Conservation (phyloP, 2,113 vertebrate species). For the Raja brachyura region DNA sequence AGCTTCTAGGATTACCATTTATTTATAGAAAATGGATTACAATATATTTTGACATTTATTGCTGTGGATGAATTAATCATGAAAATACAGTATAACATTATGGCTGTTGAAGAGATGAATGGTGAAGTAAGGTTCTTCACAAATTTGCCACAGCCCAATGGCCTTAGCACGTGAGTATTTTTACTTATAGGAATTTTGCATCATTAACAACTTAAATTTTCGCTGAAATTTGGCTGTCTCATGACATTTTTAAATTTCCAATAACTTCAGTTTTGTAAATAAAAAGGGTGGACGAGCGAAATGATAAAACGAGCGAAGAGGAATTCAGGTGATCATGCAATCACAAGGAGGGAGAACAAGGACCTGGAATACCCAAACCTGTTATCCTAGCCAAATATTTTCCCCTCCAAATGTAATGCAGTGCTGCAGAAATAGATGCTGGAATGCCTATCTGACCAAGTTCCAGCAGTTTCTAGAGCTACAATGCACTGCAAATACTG, state of each 20-base stretch:
- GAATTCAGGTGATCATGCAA: background rate
- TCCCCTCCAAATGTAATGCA: background rate
- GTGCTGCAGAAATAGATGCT: background rate
- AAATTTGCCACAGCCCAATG: constrained; percentile 87
- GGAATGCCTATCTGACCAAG: background rate
- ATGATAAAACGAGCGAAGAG: background rate
- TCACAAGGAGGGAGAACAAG: background rate
- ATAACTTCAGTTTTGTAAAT: background rate
- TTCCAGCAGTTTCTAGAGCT: background rate
- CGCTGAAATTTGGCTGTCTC: background rate
- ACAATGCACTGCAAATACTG: too few species aligned
- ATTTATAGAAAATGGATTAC: too few species aligned
- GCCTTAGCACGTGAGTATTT: constrained; percentile 72
- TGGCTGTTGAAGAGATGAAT: constrained; percentile 95
- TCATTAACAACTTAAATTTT: background rate
- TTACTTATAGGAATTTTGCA: background rate
- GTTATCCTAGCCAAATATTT: background rate
- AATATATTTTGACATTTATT: background rate
- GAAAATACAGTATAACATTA: constrained; percentile 71
- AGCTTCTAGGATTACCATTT: background rate
- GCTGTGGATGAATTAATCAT: background rate
- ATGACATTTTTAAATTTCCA: background rate
- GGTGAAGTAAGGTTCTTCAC: constrained; percentile 85
- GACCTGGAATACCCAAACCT: background rate
- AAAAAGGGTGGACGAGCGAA: background rate